phyloP scores from a whole-genome alignment of 2,113 vertebrate genomes.

The Marmota monax region DNA sequence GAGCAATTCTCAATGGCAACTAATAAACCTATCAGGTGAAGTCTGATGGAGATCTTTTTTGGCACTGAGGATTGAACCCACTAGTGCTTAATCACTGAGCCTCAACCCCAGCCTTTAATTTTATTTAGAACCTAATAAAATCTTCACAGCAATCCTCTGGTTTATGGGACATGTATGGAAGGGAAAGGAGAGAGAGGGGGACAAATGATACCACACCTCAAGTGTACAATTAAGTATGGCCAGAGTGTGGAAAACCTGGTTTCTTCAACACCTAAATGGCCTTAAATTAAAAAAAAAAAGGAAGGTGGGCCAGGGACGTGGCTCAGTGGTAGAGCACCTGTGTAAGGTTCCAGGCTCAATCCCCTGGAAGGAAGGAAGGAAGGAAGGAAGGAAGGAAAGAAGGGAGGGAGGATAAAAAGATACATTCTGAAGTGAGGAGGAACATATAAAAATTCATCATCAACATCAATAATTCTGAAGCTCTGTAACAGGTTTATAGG shows the following conservation, averaged over 20 bases:
- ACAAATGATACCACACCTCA: background rate
- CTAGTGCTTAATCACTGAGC: too few species aligned
- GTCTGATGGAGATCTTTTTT: background rate
- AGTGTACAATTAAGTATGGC: accelerated
- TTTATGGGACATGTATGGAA: background rate
- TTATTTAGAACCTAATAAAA: background rate
- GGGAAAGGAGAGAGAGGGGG: background rate
- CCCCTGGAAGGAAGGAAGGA: too few species aligned
- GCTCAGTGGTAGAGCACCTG: too few species aligned
- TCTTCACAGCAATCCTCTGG: background rate
- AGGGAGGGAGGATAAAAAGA: too few species aligned
- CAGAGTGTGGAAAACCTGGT: background rate
- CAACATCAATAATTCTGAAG: background rate
- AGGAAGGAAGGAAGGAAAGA: background rate
- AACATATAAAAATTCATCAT: background rate
- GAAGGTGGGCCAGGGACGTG: too few species aligned
- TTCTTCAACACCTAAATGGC: background rate
- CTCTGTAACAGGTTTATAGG: background rate
- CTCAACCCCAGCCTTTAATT: too few species aligned
- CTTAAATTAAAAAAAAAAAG: background rate
- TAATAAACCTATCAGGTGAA: background rate
- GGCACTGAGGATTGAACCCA: too few species aligned
- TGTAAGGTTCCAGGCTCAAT: too few species aligned
- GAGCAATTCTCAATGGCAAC: background rate
- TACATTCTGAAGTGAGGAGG: background rate